These are phyloP conservation scores for Antedon mediterranea DNA, from an alignment of 53 echinoderm and acorn worm genomes.

Conservation along the genomic window DNA sequence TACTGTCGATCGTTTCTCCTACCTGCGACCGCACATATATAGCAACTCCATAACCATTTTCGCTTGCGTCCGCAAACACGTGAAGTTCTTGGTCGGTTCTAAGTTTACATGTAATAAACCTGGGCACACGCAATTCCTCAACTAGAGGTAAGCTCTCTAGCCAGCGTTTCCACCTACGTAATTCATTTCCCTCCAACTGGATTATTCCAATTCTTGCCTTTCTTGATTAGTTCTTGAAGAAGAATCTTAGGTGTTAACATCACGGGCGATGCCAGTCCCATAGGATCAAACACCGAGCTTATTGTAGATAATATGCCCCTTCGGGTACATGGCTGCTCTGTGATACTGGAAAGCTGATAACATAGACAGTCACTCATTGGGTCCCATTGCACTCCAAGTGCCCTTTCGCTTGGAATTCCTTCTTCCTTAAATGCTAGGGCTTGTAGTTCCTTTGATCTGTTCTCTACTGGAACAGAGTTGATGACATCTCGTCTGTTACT, in stretches of 20 bases:
- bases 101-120: slow-evolving; percentile 42
- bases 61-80: slow-evolving; percentile 46
- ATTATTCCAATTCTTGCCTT: slow-evolving; percentile 45
- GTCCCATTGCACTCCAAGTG: neutral
- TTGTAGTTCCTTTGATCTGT: neutral
- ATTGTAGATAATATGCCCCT: neutral
- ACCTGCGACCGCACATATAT: slow-evolving; percentile 18
- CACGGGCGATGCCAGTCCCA: slow-evolving; percentile 34
- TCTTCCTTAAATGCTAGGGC: neutral
- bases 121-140: slow-evolving; percentile 23
- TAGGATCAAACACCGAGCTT: slow-evolving; percentile 18
- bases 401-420: neutral
- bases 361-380: neutral
- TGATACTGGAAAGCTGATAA: neutral
- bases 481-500: neutral
- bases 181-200: slow-evolving; percentile 21
- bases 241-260: slow-evolving; percentile 42
- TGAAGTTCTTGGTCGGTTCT: slow-evolving; percentile 24
- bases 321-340: neutral
- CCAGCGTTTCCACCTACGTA: slow-evolving; percentile 31
- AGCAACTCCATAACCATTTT: slow-evolving; percentile 25
- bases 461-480: neutral
- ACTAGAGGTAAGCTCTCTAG: slow-evolving; percentile 28
- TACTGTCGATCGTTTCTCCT: slow-evolving; percentile 6
- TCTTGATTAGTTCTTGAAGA: slow-evolving; percentile 27